Conservation (phyloP, 2,113 vertebrate species). For the Piaya cayana region DNA sequence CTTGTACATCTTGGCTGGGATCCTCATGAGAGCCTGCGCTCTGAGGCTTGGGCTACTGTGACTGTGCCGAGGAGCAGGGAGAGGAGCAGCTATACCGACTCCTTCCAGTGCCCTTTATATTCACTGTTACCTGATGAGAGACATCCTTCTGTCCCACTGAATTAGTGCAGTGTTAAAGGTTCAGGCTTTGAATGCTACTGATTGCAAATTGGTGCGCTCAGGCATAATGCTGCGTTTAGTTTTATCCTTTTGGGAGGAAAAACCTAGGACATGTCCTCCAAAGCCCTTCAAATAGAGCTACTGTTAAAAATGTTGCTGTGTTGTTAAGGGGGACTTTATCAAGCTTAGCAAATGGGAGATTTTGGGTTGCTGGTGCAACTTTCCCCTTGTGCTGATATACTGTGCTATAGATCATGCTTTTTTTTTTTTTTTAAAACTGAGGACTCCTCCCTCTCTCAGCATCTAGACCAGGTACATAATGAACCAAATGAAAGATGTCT, state of each 20-base stretch:
- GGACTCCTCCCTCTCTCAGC: neutral
- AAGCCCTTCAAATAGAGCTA: neutral
- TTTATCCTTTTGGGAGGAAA: conserved; percentile 3
- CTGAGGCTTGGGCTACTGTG: neutral
- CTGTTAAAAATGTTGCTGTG: neutral
- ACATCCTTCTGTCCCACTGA: neutral
- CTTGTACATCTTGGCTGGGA: neutral
- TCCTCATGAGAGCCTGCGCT: neutral
- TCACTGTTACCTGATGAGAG: neutral
- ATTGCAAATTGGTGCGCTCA: conserved; percentile 13
- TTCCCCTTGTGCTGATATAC: neutral
- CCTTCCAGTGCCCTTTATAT: neutral
- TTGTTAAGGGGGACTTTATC: neutral
- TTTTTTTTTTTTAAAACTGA: neutral
- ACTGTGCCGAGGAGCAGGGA: neutral
- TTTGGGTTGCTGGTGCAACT: neutral
- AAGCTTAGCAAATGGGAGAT: neutral
- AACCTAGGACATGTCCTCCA: conserved; percentile 8
- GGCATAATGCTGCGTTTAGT: conserved; percentile 29
- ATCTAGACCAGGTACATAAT: neutral
- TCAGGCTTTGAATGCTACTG: conserved; percentile 18
- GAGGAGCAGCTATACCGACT: neutral
- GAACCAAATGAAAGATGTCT: neutral
- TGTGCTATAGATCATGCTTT: neutral
- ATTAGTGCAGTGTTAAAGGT: conserved; percentile 14